Conservation (phyloP, 2,797 vertebrate genomes). For the Cygnus olor region DNA sequence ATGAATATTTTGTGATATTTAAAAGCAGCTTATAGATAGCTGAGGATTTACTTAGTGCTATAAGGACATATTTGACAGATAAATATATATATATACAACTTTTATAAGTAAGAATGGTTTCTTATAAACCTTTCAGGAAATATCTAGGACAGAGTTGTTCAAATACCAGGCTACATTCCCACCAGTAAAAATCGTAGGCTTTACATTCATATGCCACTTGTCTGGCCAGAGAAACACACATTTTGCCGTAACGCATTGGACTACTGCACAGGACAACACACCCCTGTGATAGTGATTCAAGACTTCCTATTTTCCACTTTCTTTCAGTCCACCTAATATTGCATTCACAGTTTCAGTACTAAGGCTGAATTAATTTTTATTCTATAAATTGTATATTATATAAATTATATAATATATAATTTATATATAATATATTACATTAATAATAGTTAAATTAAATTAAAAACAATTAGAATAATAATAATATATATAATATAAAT, state of each 20-base stretch:
- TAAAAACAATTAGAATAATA: no score
- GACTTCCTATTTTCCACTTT: neutral
- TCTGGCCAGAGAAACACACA: neutral
- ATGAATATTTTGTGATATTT: conserved; percentile 1
- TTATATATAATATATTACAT: no score
- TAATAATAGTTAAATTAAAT: no score
- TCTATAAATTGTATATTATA: no score
- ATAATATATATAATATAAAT: no score
- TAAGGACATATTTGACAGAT: neutral
- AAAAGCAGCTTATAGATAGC: neutral
- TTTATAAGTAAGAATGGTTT: neutral
- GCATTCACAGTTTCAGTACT: neutral
- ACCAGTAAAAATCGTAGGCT: neutral
- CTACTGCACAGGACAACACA: neutral
- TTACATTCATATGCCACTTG: neutral
- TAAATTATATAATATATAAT: no score
- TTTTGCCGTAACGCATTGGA: neutral
- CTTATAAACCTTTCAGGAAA: neutral
- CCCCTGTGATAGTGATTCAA: neutral
- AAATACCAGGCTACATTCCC: neutral
- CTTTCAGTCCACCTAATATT: neutral
- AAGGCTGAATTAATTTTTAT: neutral
- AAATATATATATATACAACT: neutral
- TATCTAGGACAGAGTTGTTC: neutral
- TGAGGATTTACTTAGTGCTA: neutral